Conservation (phyloP, 1,140 invertebrate genomes). For the Carposina sasakii region DNA sequence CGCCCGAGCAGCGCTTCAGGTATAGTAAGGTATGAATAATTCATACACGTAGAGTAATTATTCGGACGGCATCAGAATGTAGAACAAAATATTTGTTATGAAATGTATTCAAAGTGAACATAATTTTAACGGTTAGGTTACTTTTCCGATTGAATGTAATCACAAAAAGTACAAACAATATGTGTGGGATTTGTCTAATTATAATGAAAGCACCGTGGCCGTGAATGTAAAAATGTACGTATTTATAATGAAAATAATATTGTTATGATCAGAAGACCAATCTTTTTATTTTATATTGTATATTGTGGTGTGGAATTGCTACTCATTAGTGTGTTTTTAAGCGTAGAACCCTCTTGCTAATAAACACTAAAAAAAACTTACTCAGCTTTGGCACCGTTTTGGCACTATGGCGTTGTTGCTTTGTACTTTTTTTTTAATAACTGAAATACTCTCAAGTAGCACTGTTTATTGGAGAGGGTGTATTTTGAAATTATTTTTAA, state of each 20-base stretch:
- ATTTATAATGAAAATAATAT: conserved; percentile 23
- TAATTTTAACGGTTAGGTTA: conserved; percentile 48
- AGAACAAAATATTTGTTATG: conserved; percentile 45
- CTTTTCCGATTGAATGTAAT: conserved; percentile 40
- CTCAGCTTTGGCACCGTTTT: no score
- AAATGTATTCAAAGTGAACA: conserved; percentile 44
- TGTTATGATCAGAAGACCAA: conserved; percentile 34
- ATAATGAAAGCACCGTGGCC: conserved; percentile 28
- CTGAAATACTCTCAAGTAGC: no score
- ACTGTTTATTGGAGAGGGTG: no score
- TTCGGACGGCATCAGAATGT: conserved; percentile 46
- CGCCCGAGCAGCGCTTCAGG: conserved; percentile 26
- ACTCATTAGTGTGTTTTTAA: conserved; percentile 30
- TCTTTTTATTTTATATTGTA: conserved; percentile 29
- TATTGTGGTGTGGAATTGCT: conserved; percentile 40
- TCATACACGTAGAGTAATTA: conserved; percentile 49
- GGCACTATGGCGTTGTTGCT: no score
- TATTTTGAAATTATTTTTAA: no score
- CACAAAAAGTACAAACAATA: conserved; percentile 58
- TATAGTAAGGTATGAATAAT: conserved; percentile 38
- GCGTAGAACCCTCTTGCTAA: no score
- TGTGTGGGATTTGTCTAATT: conserved; percentile 37
- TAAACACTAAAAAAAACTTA: no score
- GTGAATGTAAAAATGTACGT: conserved; percentile 42
- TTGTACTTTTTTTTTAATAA: no score